These are phyloP conservation scores for Cyphomyrus discorhynchus DNA, from an alignment of 2,113 vertebrate genomes.

Conservation along the genomic window DNA sequence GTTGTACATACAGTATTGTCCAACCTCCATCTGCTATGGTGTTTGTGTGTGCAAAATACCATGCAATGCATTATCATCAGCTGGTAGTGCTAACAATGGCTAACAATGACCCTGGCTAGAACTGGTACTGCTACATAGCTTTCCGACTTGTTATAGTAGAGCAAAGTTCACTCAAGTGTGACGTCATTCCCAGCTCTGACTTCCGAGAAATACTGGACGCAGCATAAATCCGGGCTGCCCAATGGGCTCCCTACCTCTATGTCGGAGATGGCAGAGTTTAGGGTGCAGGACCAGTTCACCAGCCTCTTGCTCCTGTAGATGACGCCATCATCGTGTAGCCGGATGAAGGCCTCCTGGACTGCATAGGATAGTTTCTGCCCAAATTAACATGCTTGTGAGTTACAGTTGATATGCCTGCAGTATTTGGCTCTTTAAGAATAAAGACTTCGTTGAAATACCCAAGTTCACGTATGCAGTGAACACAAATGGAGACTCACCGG, in stretches of 20 bases:
- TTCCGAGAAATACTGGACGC: background rate
- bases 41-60: background rate
- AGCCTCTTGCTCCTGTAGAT: slow-evolving; percentile 86
- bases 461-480: background rate
- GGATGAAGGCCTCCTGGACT: slow-evolving; percentile 79
- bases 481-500: slow-evolving; percentile 52
- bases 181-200: background rate
- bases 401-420: background rate
- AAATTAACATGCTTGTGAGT: background rate
- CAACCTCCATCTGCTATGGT: background rate
- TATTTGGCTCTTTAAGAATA: background rate
- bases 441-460: background rate
- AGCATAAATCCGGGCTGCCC: background rate
- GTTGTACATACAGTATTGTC: background rate
- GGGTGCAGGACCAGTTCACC: slow-evolving; percentile 87
- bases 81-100: background rate
- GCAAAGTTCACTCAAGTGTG: background rate
- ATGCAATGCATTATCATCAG: background rate
- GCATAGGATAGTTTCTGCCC: slow-evolving; percentile 76
- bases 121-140: background rate
- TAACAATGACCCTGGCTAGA: background rate
- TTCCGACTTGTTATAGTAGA: background rate
- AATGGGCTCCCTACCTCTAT: slow-evolving; percentile 65
- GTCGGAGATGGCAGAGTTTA: slow-evolving; percentile 89
- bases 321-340: slow-evolving; percentile 75